Percentiles rank a stretch among this genome's conserved stretches.
These are phyloP conservation scores for Panurus biarmicus DNA, from an alignment of 2,113 vertebrate genomes.

Conservation along the genomic window DNA sequence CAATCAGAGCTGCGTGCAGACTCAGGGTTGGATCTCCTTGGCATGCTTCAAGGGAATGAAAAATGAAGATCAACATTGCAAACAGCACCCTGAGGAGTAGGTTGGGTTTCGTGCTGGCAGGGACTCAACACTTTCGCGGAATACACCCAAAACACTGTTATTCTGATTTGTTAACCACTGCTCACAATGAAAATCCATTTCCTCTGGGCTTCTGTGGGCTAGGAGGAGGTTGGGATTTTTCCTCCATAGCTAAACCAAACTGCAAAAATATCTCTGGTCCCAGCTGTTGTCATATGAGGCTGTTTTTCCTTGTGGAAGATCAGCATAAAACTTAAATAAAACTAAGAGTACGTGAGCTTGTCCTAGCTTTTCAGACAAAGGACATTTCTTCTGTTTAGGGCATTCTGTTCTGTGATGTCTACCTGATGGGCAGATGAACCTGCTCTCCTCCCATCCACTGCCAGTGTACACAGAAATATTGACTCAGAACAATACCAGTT, in stretches of 20 bases:
- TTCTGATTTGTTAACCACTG: conserved; percentile 8
- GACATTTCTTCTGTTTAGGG: not conserved
- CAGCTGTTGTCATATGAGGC: not conserved
- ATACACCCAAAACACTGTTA: conserved; percentile 25
- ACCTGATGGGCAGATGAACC: not conserved
- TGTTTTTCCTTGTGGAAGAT: not conserved
- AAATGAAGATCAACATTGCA: conserved; percentile 22
- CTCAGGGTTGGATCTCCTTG: not conserved
- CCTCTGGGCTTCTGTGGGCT: not conserved
- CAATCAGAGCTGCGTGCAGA: not conserved
- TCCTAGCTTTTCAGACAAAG: not conserved
- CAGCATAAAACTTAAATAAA: not conserved
- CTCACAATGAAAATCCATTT: not conserved
- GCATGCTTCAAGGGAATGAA: not conserved
- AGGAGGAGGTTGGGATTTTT: not conserved
- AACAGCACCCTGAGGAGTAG: conserved; percentile 45
- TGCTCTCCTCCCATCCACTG: not conserved
- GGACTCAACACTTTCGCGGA: not conserved
- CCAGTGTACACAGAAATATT: not conserved
- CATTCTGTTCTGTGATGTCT: not conserved
- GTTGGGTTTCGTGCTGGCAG: conserved; percentile 34
- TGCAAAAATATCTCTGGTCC: not conserved
- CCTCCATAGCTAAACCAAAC: not conserved
- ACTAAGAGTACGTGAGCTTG: not conserved
- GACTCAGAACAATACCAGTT: not conserved